Conservation (phyloP, 2,888 invertebrate genomes). For the Shargacucullia verbasci region DNA sequence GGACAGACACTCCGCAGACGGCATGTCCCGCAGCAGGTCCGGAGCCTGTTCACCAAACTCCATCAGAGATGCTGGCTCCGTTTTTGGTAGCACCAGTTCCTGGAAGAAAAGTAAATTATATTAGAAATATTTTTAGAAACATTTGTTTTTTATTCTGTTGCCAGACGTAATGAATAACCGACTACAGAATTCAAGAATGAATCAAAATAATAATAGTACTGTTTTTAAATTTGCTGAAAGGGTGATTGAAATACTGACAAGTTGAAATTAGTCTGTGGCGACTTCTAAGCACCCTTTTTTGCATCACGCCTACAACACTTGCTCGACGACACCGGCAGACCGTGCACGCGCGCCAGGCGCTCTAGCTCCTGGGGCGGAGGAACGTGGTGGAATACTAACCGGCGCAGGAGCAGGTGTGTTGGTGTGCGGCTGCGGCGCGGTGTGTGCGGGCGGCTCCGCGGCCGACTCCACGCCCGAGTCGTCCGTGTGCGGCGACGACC, state of each 20-base stretch:
- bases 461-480: slow-evolving; percentile 75
- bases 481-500: slow-evolving; percentile 72
- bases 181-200: too few relatives aligned
- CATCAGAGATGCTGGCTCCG: slow-evolving; percentile 77
- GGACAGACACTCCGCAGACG: slow-evolving; percentile 73
- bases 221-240: too few relatives aligned
- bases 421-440: not conserved
- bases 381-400: too few relatives aligned
- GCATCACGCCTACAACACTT: too few relatives aligned
- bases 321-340: slow-evolving; percentile 89
- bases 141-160: too few relatives aligned
- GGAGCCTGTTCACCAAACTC: slow-evolving; percentile 75
- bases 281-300: too few relatives aligned
- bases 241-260: too few relatives aligned
- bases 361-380: slow-evolving; percentile 95
- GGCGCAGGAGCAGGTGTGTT: slow-evolving; percentile 32
- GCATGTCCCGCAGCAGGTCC: slow-evolving; percentile 78
- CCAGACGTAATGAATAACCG: too few relatives aligned
- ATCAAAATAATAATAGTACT: too few relatives aligned
- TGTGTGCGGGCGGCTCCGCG: slow-evolving; percentile 50
- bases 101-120: slow-evolving; percentile 43
- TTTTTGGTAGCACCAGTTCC: slow-evolving; percentile 79
- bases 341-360: slow-evolving; percentile 93
- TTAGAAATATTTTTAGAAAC: too few relatives aligned
- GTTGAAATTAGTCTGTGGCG: too few relatives aligned